Conservation (phyloP, 2,113 vertebrate species). For the Amphilophus citrinellus region DNA sequence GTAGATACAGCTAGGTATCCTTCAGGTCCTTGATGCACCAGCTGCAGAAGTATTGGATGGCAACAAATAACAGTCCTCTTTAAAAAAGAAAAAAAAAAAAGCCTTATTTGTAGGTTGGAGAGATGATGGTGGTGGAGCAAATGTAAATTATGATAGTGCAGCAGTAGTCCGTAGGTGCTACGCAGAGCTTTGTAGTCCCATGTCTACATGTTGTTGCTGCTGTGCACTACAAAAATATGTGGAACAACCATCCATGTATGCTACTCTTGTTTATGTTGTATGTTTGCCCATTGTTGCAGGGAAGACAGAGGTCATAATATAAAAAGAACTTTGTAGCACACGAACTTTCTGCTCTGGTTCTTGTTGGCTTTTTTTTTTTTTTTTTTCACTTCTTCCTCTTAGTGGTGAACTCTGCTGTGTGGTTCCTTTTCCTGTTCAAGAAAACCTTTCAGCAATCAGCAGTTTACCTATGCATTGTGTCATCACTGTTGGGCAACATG, state of each 20-base stretch:
- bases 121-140: not conserved
- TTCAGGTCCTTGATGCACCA: not conserved
- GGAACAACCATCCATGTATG: not conserved
- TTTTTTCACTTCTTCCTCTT: too few species aligned
- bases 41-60: not conserved
- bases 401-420: too few species aligned
- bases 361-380: not conserved
- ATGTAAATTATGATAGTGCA: not conserved
- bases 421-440: not conserved
- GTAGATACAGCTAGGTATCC: not conserved
- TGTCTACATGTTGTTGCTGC: not conserved
- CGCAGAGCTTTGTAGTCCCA: not conserved
- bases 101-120: not conserved
- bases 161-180: not conserved
- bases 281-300: too few species aligned
- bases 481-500: not conserved
- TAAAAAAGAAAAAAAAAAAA: not conserved
- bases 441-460: not conserved
- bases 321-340: not conserved
- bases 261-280: not conserved
- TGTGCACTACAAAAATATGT: not conserved
- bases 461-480: not conserved
- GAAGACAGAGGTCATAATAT: not conserved
- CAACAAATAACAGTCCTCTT: not conserved
- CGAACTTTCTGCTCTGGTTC: not conserved